These are phyloP conservation scores for Nymphalis c-album DNA, from an alignment of 2,888 invertebrate genomes.

Conservation along the genomic window DNA sequence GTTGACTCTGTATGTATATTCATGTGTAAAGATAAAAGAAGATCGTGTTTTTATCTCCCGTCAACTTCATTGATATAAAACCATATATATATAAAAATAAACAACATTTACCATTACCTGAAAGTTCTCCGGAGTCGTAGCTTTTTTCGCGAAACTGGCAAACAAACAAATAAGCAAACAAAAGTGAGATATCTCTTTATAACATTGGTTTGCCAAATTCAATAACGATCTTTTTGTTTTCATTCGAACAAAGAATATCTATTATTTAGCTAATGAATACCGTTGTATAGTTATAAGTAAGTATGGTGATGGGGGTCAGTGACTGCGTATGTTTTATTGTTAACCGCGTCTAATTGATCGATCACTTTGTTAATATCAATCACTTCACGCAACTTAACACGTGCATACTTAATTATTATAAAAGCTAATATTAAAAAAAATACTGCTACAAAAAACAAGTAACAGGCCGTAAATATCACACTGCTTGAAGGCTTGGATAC, in stretches of 20 bases:
- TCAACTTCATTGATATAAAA: too few species aligned
- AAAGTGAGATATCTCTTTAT: too few species aligned
- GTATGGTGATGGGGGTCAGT: constrained; percentile 58
- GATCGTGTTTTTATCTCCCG: too few species aligned
- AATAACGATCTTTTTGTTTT: constrained; percentile 15
- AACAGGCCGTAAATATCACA: background rate
- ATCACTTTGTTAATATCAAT: constrained; percentile 38
- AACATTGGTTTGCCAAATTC: background rate
- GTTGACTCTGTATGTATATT: too few species aligned
- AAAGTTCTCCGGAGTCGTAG: too few species aligned
- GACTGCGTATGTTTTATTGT: constrained; percentile 55
- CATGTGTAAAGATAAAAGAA: too few species aligned
- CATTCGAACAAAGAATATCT: constrained; percentile 26
- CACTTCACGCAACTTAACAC: constrained; percentile 43
- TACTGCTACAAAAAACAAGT: too few species aligned
- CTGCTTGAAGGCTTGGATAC: background rate
- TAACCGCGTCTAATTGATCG: constrained; percentile 54
- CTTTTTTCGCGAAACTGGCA: too few species aligned
- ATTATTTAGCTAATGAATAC: constrained; percentile 48
- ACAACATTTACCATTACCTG: too few species aligned
- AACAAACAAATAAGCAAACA: too few species aligned
- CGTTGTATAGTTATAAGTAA: constrained; percentile 74
- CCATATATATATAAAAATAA: too few species aligned
- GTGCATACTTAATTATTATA: constrained; percentile 24
- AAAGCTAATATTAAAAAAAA: background rate